A percentile compares a stretch with the other conserved stretches of the same genome.
Evolutionary conservation across 2,113 vertebrate species (phyloP).

Genomic region (Carollia perspicillata): DNA sequence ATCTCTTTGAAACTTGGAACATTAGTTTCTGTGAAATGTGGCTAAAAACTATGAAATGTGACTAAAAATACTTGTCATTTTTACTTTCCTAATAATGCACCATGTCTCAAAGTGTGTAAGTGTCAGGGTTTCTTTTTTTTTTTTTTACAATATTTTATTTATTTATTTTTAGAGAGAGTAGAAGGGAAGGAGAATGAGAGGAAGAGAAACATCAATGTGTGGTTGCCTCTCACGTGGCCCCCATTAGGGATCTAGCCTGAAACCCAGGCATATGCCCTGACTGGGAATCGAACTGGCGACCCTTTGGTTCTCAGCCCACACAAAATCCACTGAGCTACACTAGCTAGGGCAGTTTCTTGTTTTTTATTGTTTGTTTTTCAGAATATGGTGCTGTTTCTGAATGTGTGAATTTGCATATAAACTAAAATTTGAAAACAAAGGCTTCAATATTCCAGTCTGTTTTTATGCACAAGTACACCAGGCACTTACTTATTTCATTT

Average conservation of each 20-base stretch:
- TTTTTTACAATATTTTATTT: no score
- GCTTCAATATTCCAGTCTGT: conserved; percentile 7
- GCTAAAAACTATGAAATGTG: neutral
- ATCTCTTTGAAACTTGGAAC: neutral
- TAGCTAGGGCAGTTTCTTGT: no score
- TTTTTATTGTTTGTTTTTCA: neutral
- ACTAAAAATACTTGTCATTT: neutral
- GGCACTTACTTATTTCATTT: neutral
- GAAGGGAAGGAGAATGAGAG: no score
- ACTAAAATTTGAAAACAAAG: neutral
- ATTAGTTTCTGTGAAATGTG: neutral
- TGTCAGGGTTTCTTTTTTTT: neutral
- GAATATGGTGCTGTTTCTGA: neutral
- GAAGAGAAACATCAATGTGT: no score
- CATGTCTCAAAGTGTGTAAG: neutral
- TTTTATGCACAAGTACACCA: neutral
- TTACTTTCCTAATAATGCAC: neutral
- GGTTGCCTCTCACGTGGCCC: no score
- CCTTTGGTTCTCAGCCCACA: no score
- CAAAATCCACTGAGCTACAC: no score
- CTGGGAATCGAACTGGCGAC: no score
- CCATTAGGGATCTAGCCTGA: no score
- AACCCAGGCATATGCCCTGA: no score
- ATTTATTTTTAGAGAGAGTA: no score
- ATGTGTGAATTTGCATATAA: neutral